These are phyloP conservation scores for Drosophila mauritiana DNA, from an alignment of 1,140 invertebrate species.

Conservation along the genomic window DNA sequence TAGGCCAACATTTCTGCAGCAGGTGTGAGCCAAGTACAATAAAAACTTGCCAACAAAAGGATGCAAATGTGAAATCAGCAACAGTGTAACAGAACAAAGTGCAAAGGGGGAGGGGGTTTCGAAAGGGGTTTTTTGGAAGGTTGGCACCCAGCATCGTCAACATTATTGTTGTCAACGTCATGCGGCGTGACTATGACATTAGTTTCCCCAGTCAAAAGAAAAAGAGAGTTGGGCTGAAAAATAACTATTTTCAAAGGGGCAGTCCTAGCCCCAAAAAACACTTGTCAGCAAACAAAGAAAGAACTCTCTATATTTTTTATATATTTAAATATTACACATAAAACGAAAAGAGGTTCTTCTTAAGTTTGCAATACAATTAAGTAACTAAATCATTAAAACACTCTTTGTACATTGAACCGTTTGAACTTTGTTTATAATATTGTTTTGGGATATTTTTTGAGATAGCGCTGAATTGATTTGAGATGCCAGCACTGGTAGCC, in stretches of 20 bases:
- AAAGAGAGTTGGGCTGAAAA: not conserved
- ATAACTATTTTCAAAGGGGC: not conserved
- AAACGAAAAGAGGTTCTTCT: too few species aligned
- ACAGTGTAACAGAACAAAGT: conserved; percentile 26
- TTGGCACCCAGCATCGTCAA: conserved; percentile 43
- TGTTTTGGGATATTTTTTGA: not conserved
- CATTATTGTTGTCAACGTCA: conserved; percentile 69
- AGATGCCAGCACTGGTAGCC: not conserved
- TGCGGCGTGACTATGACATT: conserved; percentile 74
- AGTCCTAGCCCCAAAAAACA: conserved; percentile 3
- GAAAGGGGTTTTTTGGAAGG: too few species aligned
- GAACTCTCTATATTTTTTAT: not conserved
- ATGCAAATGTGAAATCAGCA: conserved; percentile 63
- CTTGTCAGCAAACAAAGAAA: conserved; percentile 38
- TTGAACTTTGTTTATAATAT: too few species aligned
- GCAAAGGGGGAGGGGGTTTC: not conserved
- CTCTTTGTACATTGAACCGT: too few species aligned
- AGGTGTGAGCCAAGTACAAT: conserved; percentile 29
- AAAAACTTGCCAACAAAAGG: conserved; percentile 44
- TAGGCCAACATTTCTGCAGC: conserved; percentile 2
- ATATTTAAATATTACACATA: too few species aligned
- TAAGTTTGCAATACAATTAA: not conserved
- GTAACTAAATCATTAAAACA: too few species aligned
- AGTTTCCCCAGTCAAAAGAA: conserved; percentile 39
- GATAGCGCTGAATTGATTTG: not conserved